phyloP scores from a whole-genome alignment of 2,113 vertebrate species.

The Gymnarchus niloticus region DNA sequence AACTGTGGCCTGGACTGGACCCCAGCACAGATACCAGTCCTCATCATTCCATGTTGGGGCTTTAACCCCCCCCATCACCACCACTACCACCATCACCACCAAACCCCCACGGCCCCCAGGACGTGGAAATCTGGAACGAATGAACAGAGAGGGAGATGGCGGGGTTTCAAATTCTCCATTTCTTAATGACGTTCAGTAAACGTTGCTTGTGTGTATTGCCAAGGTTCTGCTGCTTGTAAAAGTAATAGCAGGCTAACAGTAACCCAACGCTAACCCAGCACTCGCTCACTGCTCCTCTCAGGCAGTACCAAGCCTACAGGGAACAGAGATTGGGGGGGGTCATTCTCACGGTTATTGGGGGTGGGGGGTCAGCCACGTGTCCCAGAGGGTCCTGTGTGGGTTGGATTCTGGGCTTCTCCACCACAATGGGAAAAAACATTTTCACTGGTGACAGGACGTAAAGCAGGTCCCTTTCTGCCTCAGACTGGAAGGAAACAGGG shows the following conservation, averaged over 20 bases:
- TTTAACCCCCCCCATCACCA: background rate
- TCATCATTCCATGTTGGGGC: background rate
- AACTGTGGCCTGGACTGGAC: background rate
- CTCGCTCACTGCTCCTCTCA: constrained; percentile 17
- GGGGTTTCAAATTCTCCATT: constrained; percentile 20
- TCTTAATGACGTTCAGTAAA: constrained; percentile 45
- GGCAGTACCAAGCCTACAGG: constrained; percentile 20
- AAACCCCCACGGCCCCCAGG: background rate
- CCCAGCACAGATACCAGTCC: background rate
- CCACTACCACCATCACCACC: background rate
- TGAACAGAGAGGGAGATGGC: background rate
- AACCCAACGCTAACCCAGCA: constrained; percentile 27
- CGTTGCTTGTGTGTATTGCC: constrained; percentile 51
- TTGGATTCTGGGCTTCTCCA: background rate
- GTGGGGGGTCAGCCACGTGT: background rate
- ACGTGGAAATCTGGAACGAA: constrained; percentile 12
- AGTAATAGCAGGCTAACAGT: constrained; percentile 49
- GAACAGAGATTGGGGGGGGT: background rate
- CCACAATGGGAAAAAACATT: constrained; percentile 4
- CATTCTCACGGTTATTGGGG: constrained; percentile 1
- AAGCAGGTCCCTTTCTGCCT: background rate
- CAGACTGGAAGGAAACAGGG: background rate
- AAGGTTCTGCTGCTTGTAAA: constrained; percentile 40
- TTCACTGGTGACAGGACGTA: background rate
- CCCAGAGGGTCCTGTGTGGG: background rate